Evolutionary conservation across 2,113 vertebrate genomes (phyloP).

Genomic region (Halichoerus grypus): DNA sequence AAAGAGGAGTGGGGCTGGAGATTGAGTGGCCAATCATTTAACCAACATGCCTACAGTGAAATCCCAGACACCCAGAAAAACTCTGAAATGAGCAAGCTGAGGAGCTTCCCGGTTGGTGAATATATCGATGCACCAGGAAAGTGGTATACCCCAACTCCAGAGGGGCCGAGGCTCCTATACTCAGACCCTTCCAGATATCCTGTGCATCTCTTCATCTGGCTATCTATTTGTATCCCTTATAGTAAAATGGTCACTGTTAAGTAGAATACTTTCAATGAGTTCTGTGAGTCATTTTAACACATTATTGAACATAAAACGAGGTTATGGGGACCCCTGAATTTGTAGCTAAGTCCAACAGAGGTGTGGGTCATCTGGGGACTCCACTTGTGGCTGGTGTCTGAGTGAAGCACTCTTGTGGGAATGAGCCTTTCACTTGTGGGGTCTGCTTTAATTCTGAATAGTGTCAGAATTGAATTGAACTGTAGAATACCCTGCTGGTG

Average conservation of each 20-base stretch:
- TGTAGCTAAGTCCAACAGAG: not conserved
- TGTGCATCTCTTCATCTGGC: not conserved
- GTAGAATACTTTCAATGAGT: not conserved
- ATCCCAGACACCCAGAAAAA: not conserved
- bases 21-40: not conserved
- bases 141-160: too few relatives aligned
- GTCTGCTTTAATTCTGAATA: not conserved
- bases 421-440: not conserved
- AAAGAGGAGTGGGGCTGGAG: not conserved
- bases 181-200: not conserved
- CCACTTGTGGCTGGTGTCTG: not conserved
- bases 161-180: not conserved
- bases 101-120: not conserved
- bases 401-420: not conserved
- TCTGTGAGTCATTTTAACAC: not conserved
- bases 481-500: not conserved
- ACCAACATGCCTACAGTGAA: not conserved
- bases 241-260: not conserved
- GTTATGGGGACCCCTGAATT: not conserved
- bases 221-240: not conserved
- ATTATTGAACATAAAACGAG: not conserved
- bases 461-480: not conserved
- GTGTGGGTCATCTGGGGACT: not conserved
- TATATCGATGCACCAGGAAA: not conserved
- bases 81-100: not conserved